Evolutionary conservation across 1,140 invertebrate species (phyloP), one percentile per base, ranked within the genome.

Genomic region (Lerema accius): DNA sequence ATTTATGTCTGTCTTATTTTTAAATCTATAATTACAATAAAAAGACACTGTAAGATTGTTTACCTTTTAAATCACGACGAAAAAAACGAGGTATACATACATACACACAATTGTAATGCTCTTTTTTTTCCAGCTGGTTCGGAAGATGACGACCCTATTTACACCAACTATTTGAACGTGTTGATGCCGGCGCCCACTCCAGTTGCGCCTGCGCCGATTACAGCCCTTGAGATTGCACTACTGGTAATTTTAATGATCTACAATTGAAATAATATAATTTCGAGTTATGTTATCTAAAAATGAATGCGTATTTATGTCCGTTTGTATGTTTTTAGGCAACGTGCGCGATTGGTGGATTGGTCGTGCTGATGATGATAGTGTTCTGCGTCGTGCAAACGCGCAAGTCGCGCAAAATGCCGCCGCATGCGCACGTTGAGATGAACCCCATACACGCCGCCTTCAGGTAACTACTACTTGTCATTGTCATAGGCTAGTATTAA

Each of bases 331-430:
- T 35, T 74, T 71, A 94, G 89, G 87, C 92, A 16, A 76, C 93
- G 3, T 93, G 94, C 48, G 94, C 92, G n/a, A 80, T 95, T 10
- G 92, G 95, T 14, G 89, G 94, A 0, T 85, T 96, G 10, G 91
- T 95, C 4, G 78, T 96, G 9, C 77, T 96, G 39, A 81, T 95
- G 1, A 86, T 96, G 11, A 82, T 94, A 5, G 92, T 93, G 0
- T 84, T 96, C 9, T 96, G 95, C 83, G 83, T 96, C 26, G 79
- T 96, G 23, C 95, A 96, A 80, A 93, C 94, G 64, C 95, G 95
- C 42, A 93, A 94, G 0, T 95, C 96, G 71, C 93, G 95, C 67
- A 93, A 94, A 55, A 92, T 93, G 19, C 93, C 93, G 67, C 93
- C 94, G 35, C 93, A 95, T 71, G 95, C 94, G 11, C 76, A 78